Evolutionary conservation across 2,888 invertebrate genomes (phyloP).

Genomic region (Didymodactylos carnosus): DNA sequence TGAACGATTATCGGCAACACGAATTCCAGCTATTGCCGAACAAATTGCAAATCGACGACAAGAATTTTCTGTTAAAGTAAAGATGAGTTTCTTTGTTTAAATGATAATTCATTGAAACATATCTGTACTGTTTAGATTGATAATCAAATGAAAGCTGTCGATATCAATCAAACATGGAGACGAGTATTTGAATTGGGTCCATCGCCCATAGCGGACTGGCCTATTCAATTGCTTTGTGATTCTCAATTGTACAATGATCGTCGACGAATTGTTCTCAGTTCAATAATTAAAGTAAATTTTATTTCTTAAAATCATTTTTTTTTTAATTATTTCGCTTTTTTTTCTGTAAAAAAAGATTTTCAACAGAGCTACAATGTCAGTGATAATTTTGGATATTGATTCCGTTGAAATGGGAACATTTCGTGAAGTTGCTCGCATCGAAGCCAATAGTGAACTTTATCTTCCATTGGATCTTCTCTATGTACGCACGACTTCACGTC

Average conservation of each 20-base stretch:
- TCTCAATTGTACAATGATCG: background rate
- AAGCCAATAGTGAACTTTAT: background rate
- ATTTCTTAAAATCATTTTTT: background rate
- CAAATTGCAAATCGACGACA: background rate
- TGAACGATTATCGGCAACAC: background rate
- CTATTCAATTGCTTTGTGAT: background rate
- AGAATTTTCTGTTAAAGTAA: background rate
- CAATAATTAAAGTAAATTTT: background rate
- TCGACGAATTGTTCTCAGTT: background rate
- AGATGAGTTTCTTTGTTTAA: background rate
- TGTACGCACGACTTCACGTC: background rate
- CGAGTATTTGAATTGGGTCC: background rate
- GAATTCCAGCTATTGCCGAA: background rate
- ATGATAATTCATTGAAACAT: background rate
- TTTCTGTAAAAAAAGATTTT: background rate
- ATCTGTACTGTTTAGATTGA: background rate
- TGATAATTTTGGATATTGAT: background rate
- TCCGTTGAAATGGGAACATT: background rate
- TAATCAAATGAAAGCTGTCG: background rate
- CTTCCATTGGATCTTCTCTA: background rate
- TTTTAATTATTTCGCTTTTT: background rate
- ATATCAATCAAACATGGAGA: background rate
- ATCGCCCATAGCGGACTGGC: background rate
- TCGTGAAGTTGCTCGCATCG: background rate
- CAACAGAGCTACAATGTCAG: background rate